Conservation (phyloP, 2,888 invertebrate species). For the Cyclophora albipunctata region DNA sequence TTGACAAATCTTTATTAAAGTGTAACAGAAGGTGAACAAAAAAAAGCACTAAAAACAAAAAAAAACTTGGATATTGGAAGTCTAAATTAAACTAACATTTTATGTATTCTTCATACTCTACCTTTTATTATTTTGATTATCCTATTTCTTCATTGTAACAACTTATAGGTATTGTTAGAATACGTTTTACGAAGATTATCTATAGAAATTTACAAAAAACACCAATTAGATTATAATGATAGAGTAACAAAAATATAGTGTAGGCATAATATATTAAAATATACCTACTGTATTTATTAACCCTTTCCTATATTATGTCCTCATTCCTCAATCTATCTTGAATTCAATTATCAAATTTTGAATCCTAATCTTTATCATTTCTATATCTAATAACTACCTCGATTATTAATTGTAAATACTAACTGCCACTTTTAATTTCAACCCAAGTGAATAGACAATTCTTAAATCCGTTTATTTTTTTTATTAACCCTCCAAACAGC, state of each 20-base stretch:
- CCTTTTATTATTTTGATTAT: too few relatives aligned
- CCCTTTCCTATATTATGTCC: constrained; percentile 14
- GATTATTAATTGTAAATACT: constrained; percentile 29
- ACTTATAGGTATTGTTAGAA: constrained; percentile 1
- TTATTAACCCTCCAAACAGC: too few relatives aligned
- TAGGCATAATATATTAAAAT: constrained; percentile 32
- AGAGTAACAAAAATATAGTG: constrained; percentile 32
- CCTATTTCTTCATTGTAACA: too few relatives aligned
- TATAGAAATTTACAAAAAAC: constrained; percentile 53
- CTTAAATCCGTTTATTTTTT: too few relatives aligned
- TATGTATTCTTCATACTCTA: too few relatives aligned
- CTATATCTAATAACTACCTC: constrained; percentile 39
- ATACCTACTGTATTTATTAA: constrained; percentile 27
- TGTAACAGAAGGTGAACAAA: too few relatives aligned
- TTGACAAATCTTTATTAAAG: too few relatives aligned
- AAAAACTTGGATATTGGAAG: too few relatives aligned
- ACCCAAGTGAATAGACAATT: too few relatives aligned
- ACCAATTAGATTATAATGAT: constrained; percentile 52
- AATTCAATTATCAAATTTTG: constrained; percentile 25
- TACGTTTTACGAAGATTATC: constrained; percentile 39
- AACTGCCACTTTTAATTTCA: constrained; percentile 22
- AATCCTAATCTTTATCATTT: constrained; percentile 34
- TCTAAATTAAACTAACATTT: too few relatives aligned
- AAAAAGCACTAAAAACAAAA: too few relatives aligned
- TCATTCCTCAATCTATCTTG: constrained; percentile 21